phyloP scores from a whole-genome alignment of 2,888 invertebrate genomes.

The Entomobrya multifasciata region DNA sequence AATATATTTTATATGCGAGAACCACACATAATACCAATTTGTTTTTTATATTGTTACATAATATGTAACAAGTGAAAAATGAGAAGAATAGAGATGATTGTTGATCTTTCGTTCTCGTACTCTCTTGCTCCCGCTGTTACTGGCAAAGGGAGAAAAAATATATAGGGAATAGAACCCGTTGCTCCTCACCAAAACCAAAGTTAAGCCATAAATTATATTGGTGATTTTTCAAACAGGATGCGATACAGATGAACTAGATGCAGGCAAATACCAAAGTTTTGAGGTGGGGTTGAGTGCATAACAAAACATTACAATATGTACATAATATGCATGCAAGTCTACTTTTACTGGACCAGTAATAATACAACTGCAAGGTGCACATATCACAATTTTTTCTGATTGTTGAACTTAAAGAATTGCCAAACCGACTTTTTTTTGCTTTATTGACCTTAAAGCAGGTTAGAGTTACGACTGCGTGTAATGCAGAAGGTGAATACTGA shows the following conservation, averaged over 20 bases:
- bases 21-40: constrained; percentile 63
- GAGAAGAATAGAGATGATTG: constrained; percentile 14
- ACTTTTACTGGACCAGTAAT: constrained; percentile 61
- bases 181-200: constrained; percentile 51
- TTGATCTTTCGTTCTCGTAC: neutral
- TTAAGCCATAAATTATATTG: constrained; percentile 40
- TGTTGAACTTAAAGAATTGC: neutral
- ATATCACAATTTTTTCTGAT: neutral
- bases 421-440: constrained; percentile 36
- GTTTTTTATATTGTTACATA: constrained; percentile 18
- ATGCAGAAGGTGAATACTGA: too few species aligned
- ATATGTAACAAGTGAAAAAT: constrained; percentile 42
- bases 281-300: too few species aligned
- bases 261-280: neutral
- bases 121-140: constrained; percentile 28
- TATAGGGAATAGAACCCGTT: constrained; percentile 36
- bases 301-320: constrained; percentile 5
- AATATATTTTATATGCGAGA: constrained; percentile 17
- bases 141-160: constrained; percentile 19
- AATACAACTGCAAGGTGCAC: constrained; percentile 11
- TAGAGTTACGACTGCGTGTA: neutral
- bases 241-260: constrained; percentile 43
- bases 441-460: constrained; percentile 64
- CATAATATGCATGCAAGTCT: neutral
- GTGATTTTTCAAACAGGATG: constrained; percentile 53